A percentile compares a stretch with the other conserved stretches of the same genome.
These are phyloP conservation scores for Mactra quadrangularis DNA, from an alignment of 1,140 invertebrate species.

Conservation along the genomic window DNA sequence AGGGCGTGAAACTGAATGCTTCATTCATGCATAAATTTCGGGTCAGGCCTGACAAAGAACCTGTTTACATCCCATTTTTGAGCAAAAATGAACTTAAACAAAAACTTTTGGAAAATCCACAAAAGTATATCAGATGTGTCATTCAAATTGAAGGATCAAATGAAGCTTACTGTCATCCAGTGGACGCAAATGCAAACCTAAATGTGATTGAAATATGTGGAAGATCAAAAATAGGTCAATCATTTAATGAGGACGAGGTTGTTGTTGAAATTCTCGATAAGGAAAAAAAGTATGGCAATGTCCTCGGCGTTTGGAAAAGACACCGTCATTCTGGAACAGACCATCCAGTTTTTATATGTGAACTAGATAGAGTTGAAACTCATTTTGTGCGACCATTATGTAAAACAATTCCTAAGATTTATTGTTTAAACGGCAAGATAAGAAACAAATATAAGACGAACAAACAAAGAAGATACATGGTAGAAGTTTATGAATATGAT, in stretches of 20 bases:
- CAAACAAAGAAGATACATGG: constrained; percentile 42
- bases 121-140: constrained; percentile 66
- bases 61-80: constrained; percentile 21
- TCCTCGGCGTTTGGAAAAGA: constrained; percentile 70
- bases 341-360: constrained; percentile 75
- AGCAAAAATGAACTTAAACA: constrained; percentile 3
- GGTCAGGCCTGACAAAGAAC: constrained; percentile 14
- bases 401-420: constrained; percentile 77
- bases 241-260: constrained; percentile 77
- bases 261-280: constrained; percentile 73
- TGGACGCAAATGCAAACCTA: constrained; percentile 49
- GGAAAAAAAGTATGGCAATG: constrained; percentile 64
- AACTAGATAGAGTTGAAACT: constrained; percentile 67
- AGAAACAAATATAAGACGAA: constrained; percentile 27
- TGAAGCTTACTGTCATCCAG: constrained; percentile 59
- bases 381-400: constrained; percentile 76
- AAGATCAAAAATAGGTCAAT: constrained; percentile 74
- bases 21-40: constrained; percentile 38
- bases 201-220: constrained; percentile 72
- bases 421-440: constrained; percentile 63
- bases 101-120: constrained; percentile 47
- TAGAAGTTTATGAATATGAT: constrained; percentile 54
- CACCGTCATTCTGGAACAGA: constrained; percentile 54
- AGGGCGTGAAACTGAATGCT: constrained; percentile 19
- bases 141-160: constrained; percentile 71